A percentile compares a stretch with the other conserved stretches of the same genome.
Evolutionary conservation across 1,140 invertebrate species (phyloP).

Genomic region (Orussus abietinus): DNA sequence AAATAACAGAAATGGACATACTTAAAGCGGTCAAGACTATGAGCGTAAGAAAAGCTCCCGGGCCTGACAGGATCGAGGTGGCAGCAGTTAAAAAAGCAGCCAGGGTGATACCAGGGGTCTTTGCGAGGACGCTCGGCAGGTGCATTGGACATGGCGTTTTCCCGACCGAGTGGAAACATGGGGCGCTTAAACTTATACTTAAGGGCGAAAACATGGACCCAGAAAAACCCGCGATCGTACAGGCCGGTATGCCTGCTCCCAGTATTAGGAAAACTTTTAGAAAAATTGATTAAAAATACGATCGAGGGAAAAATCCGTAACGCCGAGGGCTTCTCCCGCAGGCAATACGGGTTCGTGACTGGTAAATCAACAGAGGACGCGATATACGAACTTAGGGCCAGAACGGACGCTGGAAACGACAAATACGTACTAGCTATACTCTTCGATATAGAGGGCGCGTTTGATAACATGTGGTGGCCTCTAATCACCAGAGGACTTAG

Average conservation of each 20-base stretch:
- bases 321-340: slow-evolving; percentile 5
- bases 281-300: slow-evolving; percentile 31
- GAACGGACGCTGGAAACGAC: neutral
- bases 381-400: slow-evolving; percentile 15
- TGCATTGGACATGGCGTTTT: slow-evolving; percentile 31
- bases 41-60: slow-evolving; percentile 27
- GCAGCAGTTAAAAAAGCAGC: slow-evolving; percentile 23
- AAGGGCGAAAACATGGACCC: slow-evolving; percentile 37
- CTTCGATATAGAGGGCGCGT: slow-evolving; percentile 50
- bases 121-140: slow-evolving; percentile 17
- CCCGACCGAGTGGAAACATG: slow-evolving; percentile 42
- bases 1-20: slow-evolving; percentile 4
- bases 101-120: slow-evolving; percentile 5
- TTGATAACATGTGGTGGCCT: slow-evolving; percentile 45
- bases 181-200: slow-evolving; percentile 29
- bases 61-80: slow-evolving; percentile 26
- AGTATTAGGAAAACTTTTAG: slow-evolving; percentile 40
- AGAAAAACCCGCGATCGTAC: slow-evolving; percentile 29
- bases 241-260: slow-evolving; percentile 45
- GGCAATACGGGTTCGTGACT: slow-evolving; percentile 37
- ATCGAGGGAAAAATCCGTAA: slow-evolving; percentile 7
- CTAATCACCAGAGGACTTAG: slow-evolving; percentile 27
- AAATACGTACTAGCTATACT: slow-evolving; percentile 34
- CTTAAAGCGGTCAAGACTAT: neutral
- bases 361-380: slow-evolving; percentile 41